These are phyloP conservation scores for Carassius carassius DNA, from an alignment of 2,113 vertebrate genomes.

Conservation along the genomic window DNA sequence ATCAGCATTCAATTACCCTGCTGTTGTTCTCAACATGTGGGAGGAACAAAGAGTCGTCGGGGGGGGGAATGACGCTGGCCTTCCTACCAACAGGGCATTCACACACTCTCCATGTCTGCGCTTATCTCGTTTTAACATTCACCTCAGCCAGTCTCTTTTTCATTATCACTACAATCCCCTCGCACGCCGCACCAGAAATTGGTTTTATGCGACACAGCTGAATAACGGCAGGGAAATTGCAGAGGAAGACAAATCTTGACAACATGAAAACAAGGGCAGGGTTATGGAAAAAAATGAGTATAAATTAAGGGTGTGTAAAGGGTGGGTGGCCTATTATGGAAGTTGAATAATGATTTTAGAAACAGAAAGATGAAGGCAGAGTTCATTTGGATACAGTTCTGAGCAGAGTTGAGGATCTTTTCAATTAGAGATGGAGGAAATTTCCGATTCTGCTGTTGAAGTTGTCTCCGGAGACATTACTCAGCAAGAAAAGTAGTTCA, in stretches of 20 bases:
- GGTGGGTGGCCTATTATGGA: slow-evolving; percentile 26
- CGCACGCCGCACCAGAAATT: slow-evolving; percentile 60
- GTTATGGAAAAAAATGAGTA: slow-evolving; percentile 52
- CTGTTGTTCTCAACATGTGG: slow-evolving; percentile 26
- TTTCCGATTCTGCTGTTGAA: background rate
- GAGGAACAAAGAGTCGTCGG: slow-evolving; percentile 27
- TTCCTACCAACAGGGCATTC: slow-evolving; percentile 48
- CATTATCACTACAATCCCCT: slow-evolving; percentile 66
- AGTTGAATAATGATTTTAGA: slow-evolving; percentile 42
- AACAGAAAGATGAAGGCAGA: slow-evolving; percentile 16
- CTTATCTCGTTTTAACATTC: slow-evolving; percentile 68
- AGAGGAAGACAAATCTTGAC: slow-evolving; percentile 50
- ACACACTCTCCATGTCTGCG: slow-evolving; percentile 43
- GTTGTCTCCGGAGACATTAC: slow-evolving; percentile 16
- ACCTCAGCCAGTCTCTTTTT: slow-evolving; percentile 61
- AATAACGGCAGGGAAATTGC: slow-evolving; percentile 57
- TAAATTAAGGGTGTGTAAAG: slow-evolving; percentile 47
- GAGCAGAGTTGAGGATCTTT: slow-evolving; percentile 3
- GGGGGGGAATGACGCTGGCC: slow-evolving; percentile 7
- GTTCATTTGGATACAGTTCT: slow-evolving; percentile 30
- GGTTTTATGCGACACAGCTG: slow-evolving; percentile 66
- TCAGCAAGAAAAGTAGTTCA: slow-evolving; percentile 36
- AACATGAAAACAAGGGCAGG: slow-evolving; percentile 58
- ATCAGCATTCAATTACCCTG: slow-evolving; percentile 53
- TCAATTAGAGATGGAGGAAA: slow-evolving; percentile 33